Conservation (phyloP, 2,797 vertebrate genomes). For the Potorous gilbertii region DNA sequence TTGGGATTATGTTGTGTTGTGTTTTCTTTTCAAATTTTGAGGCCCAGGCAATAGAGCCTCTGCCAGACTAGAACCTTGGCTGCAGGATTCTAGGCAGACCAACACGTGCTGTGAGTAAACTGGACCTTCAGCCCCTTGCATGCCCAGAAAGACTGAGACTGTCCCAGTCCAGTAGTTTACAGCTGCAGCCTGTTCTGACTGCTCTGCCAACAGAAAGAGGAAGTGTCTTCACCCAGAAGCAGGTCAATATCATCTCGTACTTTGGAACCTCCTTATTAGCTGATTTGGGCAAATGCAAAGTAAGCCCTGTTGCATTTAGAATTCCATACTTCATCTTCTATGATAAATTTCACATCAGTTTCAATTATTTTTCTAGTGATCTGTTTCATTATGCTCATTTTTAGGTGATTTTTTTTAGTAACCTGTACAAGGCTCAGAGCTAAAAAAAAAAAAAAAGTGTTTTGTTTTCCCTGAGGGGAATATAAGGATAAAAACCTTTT, state of each 20-base stretch:
- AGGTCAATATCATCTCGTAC: not conserved
- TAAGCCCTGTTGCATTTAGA: not conserved
- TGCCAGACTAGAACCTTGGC: not conserved
- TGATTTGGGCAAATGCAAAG: not conserved
- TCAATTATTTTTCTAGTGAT: not conserved
- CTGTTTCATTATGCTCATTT: not conserved
- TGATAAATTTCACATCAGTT: not conserved
- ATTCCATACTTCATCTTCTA: not conserved
- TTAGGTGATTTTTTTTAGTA: not conserved
- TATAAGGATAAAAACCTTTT: slow-evolving; percentile 55
- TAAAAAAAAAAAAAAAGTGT: not conserved
- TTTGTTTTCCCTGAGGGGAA: slow-evolving; percentile 19
- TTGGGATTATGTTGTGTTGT: not conserved
- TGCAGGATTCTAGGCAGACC: not conserved
- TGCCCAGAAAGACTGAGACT: not conserved
- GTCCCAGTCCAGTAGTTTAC: not conserved
- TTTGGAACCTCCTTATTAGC: not conserved
- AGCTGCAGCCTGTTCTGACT: not conserved
- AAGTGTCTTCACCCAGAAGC: not conserved
- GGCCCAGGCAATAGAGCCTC: not conserved
- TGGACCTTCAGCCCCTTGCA: not conserved
- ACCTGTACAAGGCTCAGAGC: not conserved
- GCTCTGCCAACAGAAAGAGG: not conserved
- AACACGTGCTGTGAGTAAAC: not conserved
- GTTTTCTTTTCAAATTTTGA: not conserved